Conservation (phyloP, 2,113 vertebrate species). For the Plestiodon gilberti region DNA sequence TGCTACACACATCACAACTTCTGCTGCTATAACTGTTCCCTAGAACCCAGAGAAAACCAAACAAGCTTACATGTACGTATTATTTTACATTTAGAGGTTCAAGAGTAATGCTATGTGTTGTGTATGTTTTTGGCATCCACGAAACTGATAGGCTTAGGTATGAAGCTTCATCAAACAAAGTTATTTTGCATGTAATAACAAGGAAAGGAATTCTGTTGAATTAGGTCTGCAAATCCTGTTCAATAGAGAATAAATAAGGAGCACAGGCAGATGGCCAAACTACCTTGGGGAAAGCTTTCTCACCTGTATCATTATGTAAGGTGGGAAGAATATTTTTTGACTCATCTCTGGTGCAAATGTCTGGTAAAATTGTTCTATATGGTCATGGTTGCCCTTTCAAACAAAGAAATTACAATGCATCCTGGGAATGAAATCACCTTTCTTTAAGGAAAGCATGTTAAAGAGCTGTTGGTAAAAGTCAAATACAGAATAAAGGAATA, state of each 20-base stretch:
- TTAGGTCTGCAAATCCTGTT: background rate
- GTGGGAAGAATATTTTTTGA: background rate
- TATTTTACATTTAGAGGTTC: too few relatives aligned
- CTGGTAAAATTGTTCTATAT: background rate
- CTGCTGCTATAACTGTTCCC: too few relatives aligned
- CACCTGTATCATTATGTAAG: background rate
- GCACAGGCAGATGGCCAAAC: background rate
- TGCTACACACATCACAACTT: too few relatives aligned
- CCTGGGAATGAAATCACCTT: background rate
- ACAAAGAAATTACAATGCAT: background rate
- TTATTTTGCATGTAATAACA: background rate
- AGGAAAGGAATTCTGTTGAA: background rate
- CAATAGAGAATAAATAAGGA: background rate
- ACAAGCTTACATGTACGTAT: too few relatives aligned
- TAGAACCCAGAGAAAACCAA: too few relatives aligned
- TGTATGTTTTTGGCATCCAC: background rate
- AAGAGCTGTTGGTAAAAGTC: background rate
- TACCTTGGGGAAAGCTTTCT: background rate
- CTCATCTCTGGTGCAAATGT: too few relatives aligned
- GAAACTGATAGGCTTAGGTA: background rate
- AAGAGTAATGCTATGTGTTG: too few relatives aligned
- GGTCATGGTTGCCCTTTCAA: background rate
- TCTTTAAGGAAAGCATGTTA: background rate
- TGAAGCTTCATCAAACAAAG: background rate
- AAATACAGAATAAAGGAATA: background rate